Conservation (phyloP, 2,888 invertebrate genomes). For the Nymphalis polychloros region DNA sequence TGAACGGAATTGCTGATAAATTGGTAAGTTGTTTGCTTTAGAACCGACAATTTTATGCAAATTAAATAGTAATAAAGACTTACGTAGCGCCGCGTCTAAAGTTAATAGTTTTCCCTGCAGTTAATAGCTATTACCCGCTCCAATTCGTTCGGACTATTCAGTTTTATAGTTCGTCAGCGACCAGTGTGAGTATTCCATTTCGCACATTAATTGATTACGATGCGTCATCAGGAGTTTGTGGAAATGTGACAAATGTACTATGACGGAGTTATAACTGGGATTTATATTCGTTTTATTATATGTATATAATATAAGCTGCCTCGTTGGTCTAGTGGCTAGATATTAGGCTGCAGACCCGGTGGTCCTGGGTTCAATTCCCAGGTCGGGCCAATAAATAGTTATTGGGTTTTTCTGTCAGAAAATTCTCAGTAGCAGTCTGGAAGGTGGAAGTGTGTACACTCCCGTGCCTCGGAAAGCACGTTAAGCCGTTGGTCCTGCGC, state of each 20-base stretch:
- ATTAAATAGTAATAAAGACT: neutral
- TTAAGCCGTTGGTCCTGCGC: no score
- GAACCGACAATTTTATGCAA: neutral
- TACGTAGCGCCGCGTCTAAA: neutral
- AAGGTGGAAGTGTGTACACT: no score
- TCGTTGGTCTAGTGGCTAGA: no score
- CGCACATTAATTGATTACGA: slow-evolving; percentile 19
- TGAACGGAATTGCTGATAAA: neutral
- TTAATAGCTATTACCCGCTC: slow-evolving; percentile 25
- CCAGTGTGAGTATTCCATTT: slow-evolving; percentile 20
- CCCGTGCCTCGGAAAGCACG: no score
- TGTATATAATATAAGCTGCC: no score
- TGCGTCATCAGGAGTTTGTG: slow-evolving; percentile 8
- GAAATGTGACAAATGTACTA: neutral
- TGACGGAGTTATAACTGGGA: neutral
- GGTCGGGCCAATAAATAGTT: no score
- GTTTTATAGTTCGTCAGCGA: slow-evolving; percentile 28
- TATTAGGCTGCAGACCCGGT: no score
- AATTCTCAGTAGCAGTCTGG: no score
- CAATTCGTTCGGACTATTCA: slow-evolving; percentile 21
- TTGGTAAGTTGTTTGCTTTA: neutral
- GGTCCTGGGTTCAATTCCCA: no score
- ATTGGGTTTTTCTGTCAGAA: no score
- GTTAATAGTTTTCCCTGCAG: slow-evolving; percentile 22
- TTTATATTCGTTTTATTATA: no score